Evolutionary conservation across 2,888 invertebrate species (phyloP), one percentile per base, ranked within the genome.

Genomic region (Drosophila nr. perissopoda): DNA sequence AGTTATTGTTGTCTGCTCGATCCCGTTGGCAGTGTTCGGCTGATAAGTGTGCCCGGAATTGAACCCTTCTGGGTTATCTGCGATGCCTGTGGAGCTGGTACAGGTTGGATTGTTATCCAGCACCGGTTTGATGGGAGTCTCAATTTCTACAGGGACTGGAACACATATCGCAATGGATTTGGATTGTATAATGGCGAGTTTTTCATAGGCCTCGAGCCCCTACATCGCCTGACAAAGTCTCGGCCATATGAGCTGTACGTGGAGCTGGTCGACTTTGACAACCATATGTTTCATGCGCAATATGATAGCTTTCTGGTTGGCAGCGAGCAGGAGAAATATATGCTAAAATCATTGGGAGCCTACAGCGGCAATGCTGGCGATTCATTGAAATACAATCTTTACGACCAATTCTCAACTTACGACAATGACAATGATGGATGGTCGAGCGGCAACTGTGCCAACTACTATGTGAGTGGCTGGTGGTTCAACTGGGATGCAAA

Each of bases 351-450:
- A 0, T 25, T 81, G 36, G 81, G 79, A 1, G 29, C 53, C 0
- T 79, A 68, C 40, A 57, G 48, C 2, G 81, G 81, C 7, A 65
- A 38, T 38, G 81, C 81, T 5, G 81, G 81, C 13, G 79, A 81
- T 60, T 68, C 81, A 5, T 51, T 81, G 13, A 62, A 52, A 10
- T 71, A 76, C 29, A 79, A 79, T 65, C 64, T 76, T 0, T 54
- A 66, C 31, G 69, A 79, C 27, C 70, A 59, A 27, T 81, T 81
- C 54, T 53, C 74, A 6, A 81, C 81, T 2, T 81, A 74, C 48
- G 81, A 81, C 25, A 63, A 21, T 21, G 81, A 81, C 48, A 81
- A 76, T 40, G 81, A 76, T 54, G 6, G 8, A 5, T 81, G 79
- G 79, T 0, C 13, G 2, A 10, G 38, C 3, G 79, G 81, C 4